Evolutionary conservation across 2,797 vertebrate genomes (phyloP), one percentile per base, ranked within the genome.

Genomic region (Gymnodraco acuticeps): DNA sequence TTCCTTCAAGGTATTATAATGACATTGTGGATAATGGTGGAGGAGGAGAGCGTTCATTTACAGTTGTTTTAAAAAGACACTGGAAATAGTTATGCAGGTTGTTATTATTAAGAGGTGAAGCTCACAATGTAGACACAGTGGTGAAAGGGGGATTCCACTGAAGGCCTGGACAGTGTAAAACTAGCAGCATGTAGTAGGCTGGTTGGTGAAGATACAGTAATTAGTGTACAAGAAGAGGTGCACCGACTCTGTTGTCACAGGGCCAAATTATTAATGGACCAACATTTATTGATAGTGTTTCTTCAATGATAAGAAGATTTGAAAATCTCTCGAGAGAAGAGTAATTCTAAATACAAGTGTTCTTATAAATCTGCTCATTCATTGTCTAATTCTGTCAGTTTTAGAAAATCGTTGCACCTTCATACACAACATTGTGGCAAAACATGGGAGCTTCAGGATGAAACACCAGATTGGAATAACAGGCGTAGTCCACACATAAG

Each of bases 371-470:
- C 53, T 19, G 56, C 20, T 7, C 19, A 20, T 16, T 13, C 0
- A 1, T 68, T 12, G 61, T 51, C 10, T 27, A 64, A 12, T 33
- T 1, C 0, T 13, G 33, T 31, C 8, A 23, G 13, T 70, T 56
- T 58, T 42, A 66, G 31, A 61, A 56, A 62, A 75, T 59, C 6
- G 5, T 14, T 79, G 58, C 78, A 86, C 63, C 17, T 51, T 78
- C 45, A 62, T 16, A 69, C 5, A 75, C 47, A 73, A 53, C 19
- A 41, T 17, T 51, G 50, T 52, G 54, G 48, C 10, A 19, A 79
- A 60, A 64, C 27, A 64, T 16, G n/a, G 63, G 12, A 63, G 27
- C 41, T 75, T n/a, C 61, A 45, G 11, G 9, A 58, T 66, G 64
- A 43, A 60, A 70, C 27, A 56, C 20, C 56, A 55, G n/a, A 70